Conservation (phyloP, 2,797 vertebrate genomes). For the Tragopan temminckii region DNA sequence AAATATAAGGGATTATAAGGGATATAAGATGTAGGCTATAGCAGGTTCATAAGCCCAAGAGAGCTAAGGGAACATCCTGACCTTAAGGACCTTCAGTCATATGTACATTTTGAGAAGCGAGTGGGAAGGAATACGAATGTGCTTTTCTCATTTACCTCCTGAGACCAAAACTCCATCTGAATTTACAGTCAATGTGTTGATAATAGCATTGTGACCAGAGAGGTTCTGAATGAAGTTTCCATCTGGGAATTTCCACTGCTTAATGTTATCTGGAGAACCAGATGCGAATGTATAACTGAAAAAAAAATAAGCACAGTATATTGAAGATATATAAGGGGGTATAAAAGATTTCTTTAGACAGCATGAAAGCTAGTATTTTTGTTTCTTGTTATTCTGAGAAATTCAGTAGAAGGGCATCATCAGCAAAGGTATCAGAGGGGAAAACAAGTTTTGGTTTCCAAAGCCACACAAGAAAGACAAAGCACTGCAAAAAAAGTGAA, state of each 20-base stretch:
- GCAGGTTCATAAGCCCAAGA: not conserved
- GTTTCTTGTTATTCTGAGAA: not conserved
- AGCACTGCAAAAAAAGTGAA: not conserved
- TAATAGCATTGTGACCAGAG: constrained; percentile 97
- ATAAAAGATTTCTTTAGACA: not conserved
- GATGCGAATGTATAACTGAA: constrained; percentile 97
- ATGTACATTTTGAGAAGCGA: accelerated
- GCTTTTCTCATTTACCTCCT: constrained; percentile 87
- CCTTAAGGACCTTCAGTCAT: not conserved
- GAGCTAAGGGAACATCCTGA: not conserved
- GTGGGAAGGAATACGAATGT: not conserved
- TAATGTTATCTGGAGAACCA: constrained; percentile 99
- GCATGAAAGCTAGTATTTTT: not conserved
- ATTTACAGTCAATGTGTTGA: constrained; percentile 97
- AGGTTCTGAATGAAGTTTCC: constrained; percentile 99
- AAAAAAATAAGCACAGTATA: constrained; percentile 44
- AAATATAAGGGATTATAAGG: too few relatives aligned
- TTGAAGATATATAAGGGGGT: not conserved
- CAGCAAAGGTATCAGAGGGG: not conserved
- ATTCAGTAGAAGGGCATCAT: not conserved
- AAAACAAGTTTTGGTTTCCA: not conserved
- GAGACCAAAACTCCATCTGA: constrained; percentile 97
- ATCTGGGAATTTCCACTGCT: constrained; percentile 99
- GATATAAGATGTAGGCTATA: not conserved
- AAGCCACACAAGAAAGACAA: not conserved